phyloP scores from a whole-genome alignment of 1,140 invertebrate species.

The Hylaeus volcanicus region DNA sequence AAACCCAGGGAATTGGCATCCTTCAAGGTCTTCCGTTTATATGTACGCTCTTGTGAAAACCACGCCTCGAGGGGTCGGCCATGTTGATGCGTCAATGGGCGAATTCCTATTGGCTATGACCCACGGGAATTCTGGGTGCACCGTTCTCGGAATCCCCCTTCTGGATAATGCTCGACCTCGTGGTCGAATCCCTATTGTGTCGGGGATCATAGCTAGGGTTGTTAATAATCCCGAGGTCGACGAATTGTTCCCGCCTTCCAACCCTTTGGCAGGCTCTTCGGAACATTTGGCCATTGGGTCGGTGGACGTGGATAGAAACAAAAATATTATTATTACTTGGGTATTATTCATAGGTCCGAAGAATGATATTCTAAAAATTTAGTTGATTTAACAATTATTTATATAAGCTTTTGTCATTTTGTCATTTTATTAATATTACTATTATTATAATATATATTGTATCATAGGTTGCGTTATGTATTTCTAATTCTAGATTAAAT shows the following conservation, averaged over 20 bases:
- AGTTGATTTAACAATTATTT: too few relatives aligned
- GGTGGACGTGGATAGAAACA: too few relatives aligned
- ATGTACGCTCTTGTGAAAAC: constrained; percentile 50
- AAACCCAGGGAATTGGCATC: constrained; percentile 19
- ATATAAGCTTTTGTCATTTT: too few relatives aligned
- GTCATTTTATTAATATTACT: too few relatives aligned
- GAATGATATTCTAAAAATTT: too few relatives aligned
- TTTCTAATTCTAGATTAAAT: too few relatives aligned
- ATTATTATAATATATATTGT: too few relatives aligned
- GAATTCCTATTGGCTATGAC: constrained; percentile 55
- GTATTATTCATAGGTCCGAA: too few relatives aligned
- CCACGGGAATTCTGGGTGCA: constrained; percentile 40
- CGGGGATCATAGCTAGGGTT: neutral
- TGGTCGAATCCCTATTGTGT: neutral
- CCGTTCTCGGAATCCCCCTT: constrained; percentile 10
- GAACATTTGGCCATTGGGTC: neutral
- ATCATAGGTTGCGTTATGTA: too few relatives aligned
- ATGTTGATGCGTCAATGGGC: constrained; percentile 57
- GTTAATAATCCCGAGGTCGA: neutral
- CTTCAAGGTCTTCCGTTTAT: neutral
- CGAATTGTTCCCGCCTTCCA: neutral
- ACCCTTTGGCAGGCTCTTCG: neutral
- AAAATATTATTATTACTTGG: too few relatives aligned
- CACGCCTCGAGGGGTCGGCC: constrained; percentile 61
- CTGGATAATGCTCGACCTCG: neutral